Conservation (phyloP, 2,888 invertebrate genomes). For the Heliconius sara region DNA sequence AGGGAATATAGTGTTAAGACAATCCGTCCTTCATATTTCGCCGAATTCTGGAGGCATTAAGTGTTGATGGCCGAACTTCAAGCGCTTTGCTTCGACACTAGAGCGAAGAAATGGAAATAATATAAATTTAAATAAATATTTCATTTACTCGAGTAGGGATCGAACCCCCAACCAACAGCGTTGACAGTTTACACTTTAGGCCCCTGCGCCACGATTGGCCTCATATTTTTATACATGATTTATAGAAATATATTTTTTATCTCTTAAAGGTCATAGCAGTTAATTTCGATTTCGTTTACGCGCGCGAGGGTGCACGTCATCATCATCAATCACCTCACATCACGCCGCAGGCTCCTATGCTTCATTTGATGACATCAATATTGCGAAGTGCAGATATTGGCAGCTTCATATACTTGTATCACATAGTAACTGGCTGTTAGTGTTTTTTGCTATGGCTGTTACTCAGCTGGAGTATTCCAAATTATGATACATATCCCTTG, state of each 20-base stretch:
- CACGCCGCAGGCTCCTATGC: slow-evolving; percentile 58
- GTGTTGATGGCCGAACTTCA: no score
- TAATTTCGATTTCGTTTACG: slow-evolving; percentile 61
- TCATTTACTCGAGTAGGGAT: no score
- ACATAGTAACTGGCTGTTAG: neutral
- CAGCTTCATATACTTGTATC: slow-evolving; percentile 32
- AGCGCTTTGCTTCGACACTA: no score
- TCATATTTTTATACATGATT: neutral
- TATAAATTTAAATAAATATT: no score
- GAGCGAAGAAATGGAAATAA: no score
- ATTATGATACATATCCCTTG: neutral
- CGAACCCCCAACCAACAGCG: no score
- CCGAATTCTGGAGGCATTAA: no score
- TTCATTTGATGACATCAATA: slow-evolving; percentile 60
- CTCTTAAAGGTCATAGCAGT: slow-evolving; percentile 43
- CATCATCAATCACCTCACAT: slow-evolving; percentile 72
- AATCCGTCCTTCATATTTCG: no score
- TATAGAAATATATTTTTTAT: slow-evolving; percentile 14
- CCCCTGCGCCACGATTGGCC: no score
- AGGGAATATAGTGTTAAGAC: no score
- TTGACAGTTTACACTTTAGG: no score
- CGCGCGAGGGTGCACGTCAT: slow-evolving; percentile 58
- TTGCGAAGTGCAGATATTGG: slow-evolving; percentile 39
- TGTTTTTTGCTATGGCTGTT: slow-evolving; percentile 15
- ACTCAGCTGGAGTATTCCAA: neutral